Conservation (phyloP, 2,113 vertebrate genomes). For the Boulengeromyrus knoepffleri region DNA sequence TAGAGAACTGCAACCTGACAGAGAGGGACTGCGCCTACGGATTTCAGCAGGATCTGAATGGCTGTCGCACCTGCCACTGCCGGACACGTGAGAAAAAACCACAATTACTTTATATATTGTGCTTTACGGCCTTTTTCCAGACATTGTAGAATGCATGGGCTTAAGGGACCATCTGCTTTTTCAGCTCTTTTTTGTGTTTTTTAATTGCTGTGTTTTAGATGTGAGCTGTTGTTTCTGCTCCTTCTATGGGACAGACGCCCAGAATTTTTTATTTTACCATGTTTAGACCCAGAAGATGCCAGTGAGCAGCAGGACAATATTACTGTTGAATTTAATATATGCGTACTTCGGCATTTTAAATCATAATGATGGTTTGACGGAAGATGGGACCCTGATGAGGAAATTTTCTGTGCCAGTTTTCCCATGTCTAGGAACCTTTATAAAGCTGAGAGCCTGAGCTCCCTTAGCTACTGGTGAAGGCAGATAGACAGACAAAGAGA, state of each 20-base stretch:
- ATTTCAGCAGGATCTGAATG: slow-evolving; percentile 64
- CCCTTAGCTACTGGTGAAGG: background rate
- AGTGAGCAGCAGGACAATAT: background rate
- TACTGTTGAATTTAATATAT: background rate
- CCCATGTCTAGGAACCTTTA: background rate
- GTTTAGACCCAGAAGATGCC: background rate
- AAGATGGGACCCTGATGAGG: background rate
- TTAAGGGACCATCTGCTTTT: background rate
- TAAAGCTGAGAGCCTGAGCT: background rate
- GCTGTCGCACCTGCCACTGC: slow-evolving; percentile 70
- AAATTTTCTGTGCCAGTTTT: background rate
- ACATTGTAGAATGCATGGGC: background rate
- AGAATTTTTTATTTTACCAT: background rate
- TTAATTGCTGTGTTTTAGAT: background rate
- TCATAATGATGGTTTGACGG: background rate
- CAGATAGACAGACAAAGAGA: background rate
- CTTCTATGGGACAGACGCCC: background rate
- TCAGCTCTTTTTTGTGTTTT: background rate
- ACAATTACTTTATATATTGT: background rate
- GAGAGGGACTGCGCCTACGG: slow-evolving; percentile 66
- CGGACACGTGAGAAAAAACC: slow-evolving; percentile 64
- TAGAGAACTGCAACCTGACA: slow-evolving; percentile 63
- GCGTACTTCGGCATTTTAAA: background rate
- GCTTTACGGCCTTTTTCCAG: background rate
- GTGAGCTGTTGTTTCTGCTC: background rate